Conservation (phyloP, 2,888 invertebrate species). For the Phyllotreta striolata region DNA sequence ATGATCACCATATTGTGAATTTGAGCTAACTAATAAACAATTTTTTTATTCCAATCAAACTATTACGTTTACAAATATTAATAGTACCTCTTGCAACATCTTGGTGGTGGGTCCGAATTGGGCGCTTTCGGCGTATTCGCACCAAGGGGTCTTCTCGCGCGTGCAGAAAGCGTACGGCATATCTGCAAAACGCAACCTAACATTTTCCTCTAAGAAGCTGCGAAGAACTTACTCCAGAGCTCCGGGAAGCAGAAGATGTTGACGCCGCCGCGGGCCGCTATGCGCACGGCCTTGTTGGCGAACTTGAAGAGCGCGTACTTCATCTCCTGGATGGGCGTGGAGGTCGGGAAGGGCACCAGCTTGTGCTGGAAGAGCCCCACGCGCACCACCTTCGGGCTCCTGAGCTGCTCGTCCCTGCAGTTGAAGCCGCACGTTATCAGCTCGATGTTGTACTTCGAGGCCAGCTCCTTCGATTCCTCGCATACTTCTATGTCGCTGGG, state of each 20-base stretch:
- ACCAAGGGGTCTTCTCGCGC: constrained; percentile 91
- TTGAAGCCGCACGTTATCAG: constrained; percentile 35
- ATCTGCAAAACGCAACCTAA: constrained; percentile 65
- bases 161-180: constrained; percentile 99
- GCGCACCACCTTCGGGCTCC: constrained; percentile 71
- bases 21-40: constrained; percentile 80
- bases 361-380: constrained; percentile 90
- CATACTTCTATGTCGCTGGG: constrained; percentile 35
- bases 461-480: constrained; percentile 36
- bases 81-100: constrained; percentile 75
- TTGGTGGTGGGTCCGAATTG: constrained; percentile 82
- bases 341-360: constrained; percentile 75
- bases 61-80: too few species aligned
- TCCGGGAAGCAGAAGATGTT: constrained; percentile 95
- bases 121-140: constrained; percentile 92
- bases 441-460: constrained; percentile 35
- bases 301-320: constrained; percentile 79
- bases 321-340: constrained; percentile 74
- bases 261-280: constrained; percentile 80
- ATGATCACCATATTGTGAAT: constrained; percentile 91
- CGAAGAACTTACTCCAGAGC: constrained; percentile 84
- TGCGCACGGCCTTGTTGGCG: constrained; percentile 74
- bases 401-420: constrained; percentile 70
- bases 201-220: background rate
- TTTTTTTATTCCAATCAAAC: too few species aligned